These are phyloP conservation scores for Heteractis magnifica DNA, from an alignment of 92 coral and sea anemone species.

Conservation along the genomic window DNA sequence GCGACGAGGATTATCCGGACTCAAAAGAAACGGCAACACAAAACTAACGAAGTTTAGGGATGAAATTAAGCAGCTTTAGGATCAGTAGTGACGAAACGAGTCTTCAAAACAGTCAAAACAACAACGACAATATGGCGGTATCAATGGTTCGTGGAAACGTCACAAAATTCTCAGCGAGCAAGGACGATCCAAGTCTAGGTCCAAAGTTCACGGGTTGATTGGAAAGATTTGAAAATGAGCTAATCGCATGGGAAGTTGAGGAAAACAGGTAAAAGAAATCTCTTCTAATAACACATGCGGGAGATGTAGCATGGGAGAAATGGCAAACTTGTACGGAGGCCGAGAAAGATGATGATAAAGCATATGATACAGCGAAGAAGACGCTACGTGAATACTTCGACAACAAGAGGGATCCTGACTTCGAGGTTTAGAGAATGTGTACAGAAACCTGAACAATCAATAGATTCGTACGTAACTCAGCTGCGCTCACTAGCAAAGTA, in stretches of 20 bases:
- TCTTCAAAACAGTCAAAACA: too few relatives aligned
- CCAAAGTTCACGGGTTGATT: too few relatives aligned
- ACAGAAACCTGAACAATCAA: conserved; percentile 24
- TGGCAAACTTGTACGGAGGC: conserved; percentile 36
- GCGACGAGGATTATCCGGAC: too few relatives aligned
- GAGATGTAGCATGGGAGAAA: conserved; percentile 42
- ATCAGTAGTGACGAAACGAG: too few relatives aligned
- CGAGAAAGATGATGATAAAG: conserved; percentile 36
- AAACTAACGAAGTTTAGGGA: too few relatives aligned
- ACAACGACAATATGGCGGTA: too few relatives aligned
- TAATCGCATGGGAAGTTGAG: background rate
- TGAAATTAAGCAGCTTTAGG: too few relatives aligned
- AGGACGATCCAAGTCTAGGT: too few relatives aligned
- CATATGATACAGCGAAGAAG: conserved; percentile 38
- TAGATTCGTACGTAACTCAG: conserved; percentile 9
- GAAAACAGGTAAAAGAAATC: conserved; percentile 24
- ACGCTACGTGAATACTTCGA: conserved; percentile 38
- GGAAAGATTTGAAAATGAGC: too few relatives aligned
- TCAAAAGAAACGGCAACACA: too few relatives aligned
- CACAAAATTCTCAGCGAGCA: too few relatives aligned
- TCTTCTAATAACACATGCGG: conserved; percentile 29
- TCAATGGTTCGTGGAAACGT: too few relatives aligned
- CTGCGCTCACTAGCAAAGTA: conserved; percentile 17
- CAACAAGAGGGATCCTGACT: conserved; percentile 27
- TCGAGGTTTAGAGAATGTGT: conserved; percentile 28